Evolutionary conservation across 2,888 invertebrate genomes (phyloP).

Genomic region (Linnaemya vulpina): DNA sequence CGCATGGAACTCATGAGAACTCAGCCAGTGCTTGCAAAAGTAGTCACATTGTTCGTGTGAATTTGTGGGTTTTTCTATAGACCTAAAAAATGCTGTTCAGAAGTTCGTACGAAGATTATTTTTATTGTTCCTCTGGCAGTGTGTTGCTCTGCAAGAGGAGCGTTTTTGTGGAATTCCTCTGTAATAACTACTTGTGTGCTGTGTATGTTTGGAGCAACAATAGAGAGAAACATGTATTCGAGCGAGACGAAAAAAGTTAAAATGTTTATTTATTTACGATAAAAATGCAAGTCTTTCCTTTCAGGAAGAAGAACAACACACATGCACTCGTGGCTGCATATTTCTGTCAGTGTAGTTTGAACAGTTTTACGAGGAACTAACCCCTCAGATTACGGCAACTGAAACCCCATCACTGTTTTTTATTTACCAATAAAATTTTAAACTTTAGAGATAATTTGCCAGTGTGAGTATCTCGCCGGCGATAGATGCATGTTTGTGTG

Average conservation of each 20-base stretch:
- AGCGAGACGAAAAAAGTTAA: conserved; percentile 16
- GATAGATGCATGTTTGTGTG: not conserved
- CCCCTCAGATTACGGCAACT: not conserved
- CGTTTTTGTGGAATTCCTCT: conserved; percentile 36
- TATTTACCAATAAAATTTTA: conserved; percentile 39
- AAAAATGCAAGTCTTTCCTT: conserved; percentile 51
- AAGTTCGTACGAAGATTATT: conserved; percentile 43
- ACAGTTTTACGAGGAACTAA: conserved; percentile 30
- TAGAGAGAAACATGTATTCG: not conserved
- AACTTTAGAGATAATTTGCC: conserved; percentile 27
- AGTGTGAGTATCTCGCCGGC: conserved; percentile 1
- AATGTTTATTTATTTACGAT: conserved; percentile 31
- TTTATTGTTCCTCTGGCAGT: not conserved
- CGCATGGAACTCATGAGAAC: not conserved
- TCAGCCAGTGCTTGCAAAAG: conserved; percentile 12
- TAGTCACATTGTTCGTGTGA: conserved; percentile 51
- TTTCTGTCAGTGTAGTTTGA: conserved; percentile 8
- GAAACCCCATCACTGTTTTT: conserved; percentile 11
- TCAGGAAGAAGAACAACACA: conserved; percentile 3
- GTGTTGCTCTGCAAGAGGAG: conserved; percentile 26
- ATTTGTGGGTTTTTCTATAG: conserved; percentile 52
- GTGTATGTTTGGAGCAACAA: not conserved
- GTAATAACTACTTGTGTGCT: conserved; percentile 25
- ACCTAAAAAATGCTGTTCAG: conserved; percentile 37
- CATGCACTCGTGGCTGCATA: not conserved